Evolutionary conservation across 2,888 invertebrate species (phyloP), one percentile per base, ranked within the genome.

Genomic region (Crossocerus cetratus): DNA sequence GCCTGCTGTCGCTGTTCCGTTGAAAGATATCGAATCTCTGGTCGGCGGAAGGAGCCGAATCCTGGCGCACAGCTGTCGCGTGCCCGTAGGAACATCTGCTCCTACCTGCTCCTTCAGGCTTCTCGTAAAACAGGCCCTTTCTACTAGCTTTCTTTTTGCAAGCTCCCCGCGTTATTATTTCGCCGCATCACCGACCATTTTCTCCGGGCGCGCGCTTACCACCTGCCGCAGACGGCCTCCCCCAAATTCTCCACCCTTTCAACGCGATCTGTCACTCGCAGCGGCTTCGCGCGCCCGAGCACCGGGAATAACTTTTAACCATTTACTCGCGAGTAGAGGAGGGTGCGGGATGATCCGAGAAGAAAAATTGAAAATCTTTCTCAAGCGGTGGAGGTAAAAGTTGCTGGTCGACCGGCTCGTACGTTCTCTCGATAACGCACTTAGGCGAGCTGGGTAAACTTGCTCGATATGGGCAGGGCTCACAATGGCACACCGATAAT

Each of bases 21-120:
- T 61, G 43, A 20, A 44, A 61, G 68, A 79, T 73, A 76, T 67
- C 69, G 61, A 78, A 81, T 78, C 64, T 57, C 55, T 74, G 62
- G 60, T 44, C 75, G 45, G 69, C 59, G 60, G 54, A 71, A 59
- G 67, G 61, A 57, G 49, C 22, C 54, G 65, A 69, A 72, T 64
- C 67, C 55, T 73, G 74, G 79, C 64, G 74, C 70, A 62, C 82
- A 82, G 82, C 82, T 82, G 82, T 82, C 83, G 83, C 79, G 77
- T 83, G 83, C 79, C 72, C 67, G 65, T 49, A 45, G 32, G 21
- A 77, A 61, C 81, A 75, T 77, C 73, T 82, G 81, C 77, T 62
- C 62, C 57, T 79, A 77, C 75, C 82, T 72, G 77, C 67, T 45
- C 22, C 82, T 49, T 32, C 65, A 59, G 23, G 18, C 60, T 65